Percentiles rank a stretch among this genome's conserved stretches.
phyloP scores from a whole-genome alignment of 2,888 invertebrate genomes.

The Pollenia labialis region DNA sequence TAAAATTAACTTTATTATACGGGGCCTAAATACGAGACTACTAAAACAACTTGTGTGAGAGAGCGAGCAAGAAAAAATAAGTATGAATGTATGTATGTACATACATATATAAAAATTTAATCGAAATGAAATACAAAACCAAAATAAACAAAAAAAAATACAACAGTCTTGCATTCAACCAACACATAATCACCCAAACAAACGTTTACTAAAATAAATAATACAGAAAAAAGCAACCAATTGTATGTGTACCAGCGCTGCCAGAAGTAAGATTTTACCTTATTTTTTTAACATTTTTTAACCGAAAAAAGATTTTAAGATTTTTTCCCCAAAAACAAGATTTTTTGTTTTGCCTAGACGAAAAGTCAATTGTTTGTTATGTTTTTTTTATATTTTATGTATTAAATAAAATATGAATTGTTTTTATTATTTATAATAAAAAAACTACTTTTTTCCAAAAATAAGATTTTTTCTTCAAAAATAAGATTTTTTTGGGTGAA shows the following conservation, averaged over 20 bases:
- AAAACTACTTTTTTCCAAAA: no score
- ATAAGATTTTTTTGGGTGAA: no score
- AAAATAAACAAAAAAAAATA: constrained; percentile 48
- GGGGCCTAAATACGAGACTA: constrained; percentile 69
- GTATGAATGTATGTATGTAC: neutral
- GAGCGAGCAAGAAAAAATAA: constrained; percentile 25
- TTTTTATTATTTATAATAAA: no score
- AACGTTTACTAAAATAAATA: constrained; percentile 8
- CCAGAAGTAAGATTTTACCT: no score
- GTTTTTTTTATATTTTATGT: no score
- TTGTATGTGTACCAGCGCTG: neutral
- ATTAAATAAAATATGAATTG: no score
- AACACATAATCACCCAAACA: neutral
- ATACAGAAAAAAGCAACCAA: constrained; percentile 12
- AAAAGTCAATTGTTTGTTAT: no score
- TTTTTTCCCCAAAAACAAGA: no score
- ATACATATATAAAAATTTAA: constrained; percentile 22
- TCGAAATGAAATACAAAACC: constrained; percentile 55
- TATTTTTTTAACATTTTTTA: no score
- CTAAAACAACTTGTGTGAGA: constrained; percentile 63
- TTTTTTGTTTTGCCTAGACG: no score
- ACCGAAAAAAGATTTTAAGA: no score
- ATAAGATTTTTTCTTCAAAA: no score
- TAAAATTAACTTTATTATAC: constrained; percentile 70
- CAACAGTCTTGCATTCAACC: constrained; percentile 18